A percentile compares a stretch with the other conserved stretches of the same genome.
Evolutionary conservation across 2,888 invertebrate species (phyloP).

Genomic region (Agriopis marginaria): DNA sequence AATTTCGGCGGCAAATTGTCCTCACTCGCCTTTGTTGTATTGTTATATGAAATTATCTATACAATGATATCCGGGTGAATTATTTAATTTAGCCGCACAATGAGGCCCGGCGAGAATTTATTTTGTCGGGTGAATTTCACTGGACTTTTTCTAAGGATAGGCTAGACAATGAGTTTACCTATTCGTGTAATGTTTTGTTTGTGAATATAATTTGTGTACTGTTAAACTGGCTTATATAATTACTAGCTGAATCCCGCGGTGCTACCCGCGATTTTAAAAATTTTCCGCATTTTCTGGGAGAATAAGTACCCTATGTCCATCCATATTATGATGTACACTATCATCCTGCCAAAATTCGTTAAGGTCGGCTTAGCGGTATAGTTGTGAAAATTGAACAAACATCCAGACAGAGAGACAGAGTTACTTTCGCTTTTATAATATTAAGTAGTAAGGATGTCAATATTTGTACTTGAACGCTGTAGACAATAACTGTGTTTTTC

Average conservation of each 20-base stretch:
- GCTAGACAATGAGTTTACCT: slow-evolving; percentile 2
- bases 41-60: slow-evolving; percentile 55
- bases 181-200: slow-evolving; percentile 12
- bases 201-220: background rate
- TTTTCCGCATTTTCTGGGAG: too few relatives aligned
- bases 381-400: too few relatives aligned
- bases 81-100: slow-evolving; percentile 46
- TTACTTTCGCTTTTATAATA: too few relatives aligned
- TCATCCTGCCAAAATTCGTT: too few relatives aligned
- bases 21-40: slow-evolving; percentile 53
- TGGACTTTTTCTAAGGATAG: slow-evolving; percentile 7
- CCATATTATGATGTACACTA: too few relatives aligned
- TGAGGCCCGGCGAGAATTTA: slow-evolving; percentile 22
- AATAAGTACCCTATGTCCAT: too few relatives aligned
- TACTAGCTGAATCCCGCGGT: too few relatives aligned
- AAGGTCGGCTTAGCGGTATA: too few relatives aligned
- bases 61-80: slow-evolving; percentile 46
- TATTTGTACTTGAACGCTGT: too few relatives aligned
- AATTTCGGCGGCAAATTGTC: slow-evolving; percentile 51
- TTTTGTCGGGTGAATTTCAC: slow-evolving; percentile 6
- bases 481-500: background rate
- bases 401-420: too few relatives aligned
- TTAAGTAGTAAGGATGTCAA: too few relatives aligned
- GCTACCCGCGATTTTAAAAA: too few relatives aligned
- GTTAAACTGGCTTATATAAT: background rate